Conservation (phyloP, 1,140 invertebrate species). For the Halyomorpha halys region DNA sequence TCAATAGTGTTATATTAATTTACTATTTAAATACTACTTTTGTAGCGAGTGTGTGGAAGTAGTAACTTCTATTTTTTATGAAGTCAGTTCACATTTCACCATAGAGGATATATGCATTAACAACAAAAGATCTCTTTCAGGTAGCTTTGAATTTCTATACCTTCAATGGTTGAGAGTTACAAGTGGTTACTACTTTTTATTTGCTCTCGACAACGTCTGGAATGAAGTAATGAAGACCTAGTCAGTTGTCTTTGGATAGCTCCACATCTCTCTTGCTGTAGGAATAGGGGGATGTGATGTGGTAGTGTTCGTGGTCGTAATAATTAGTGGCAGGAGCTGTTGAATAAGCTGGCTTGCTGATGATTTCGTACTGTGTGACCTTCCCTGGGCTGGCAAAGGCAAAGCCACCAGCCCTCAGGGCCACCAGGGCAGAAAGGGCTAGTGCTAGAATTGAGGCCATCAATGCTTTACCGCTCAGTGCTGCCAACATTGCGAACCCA, state of each 20-base stretch:
- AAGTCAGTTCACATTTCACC: too few relatives aligned
- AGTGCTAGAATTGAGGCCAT: slow-evolving; percentile 71
- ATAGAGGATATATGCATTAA: too few relatives aligned
- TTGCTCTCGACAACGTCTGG: too few relatives aligned
- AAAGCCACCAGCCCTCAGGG: slow-evolving; percentile 56
- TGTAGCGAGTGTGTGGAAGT: too few relatives aligned
- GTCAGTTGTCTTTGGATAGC: neutral
- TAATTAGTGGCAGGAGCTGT: slow-evolving; percentile 26
- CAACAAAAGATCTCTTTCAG: too few relatives aligned
- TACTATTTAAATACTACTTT: too few relatives aligned
- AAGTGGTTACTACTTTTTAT: too few relatives aligned
- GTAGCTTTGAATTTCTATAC: too few relatives aligned
- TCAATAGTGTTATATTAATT: too few relatives aligned
- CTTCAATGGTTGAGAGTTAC: too few relatives aligned
- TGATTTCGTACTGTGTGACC: slow-evolving; percentile 53
- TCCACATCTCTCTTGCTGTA: slow-evolving; percentile 22
- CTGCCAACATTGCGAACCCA: slow-evolving; percentile 58
- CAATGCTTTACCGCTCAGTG: slow-evolving; percentile 67
- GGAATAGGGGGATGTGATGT: slow-evolving; percentile 25
- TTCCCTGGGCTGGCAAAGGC: slow-evolving; percentile 52
- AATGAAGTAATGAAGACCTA: too few relatives aligned
- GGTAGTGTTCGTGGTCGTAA: slow-evolving; percentile 51
- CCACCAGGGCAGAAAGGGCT: slow-evolving; percentile 61
- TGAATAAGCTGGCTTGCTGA: slow-evolving; percentile 47
- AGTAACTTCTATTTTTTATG: too few relatives aligned